Evolutionary conservation across 2,113 vertebrate genomes (phyloP).

Genomic region (Jacana jacana): DNA sequence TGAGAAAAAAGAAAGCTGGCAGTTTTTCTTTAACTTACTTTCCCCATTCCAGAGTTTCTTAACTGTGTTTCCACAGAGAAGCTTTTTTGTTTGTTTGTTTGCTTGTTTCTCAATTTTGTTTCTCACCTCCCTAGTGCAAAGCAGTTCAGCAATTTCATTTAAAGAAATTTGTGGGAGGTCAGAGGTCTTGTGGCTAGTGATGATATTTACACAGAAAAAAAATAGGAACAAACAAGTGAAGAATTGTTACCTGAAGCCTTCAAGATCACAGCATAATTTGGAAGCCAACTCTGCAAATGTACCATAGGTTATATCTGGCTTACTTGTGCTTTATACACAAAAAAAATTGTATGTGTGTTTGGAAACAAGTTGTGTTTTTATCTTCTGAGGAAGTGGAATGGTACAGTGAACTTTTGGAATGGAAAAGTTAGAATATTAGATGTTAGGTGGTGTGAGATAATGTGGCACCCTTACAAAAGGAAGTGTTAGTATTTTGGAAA

Average conservation of each 20-base stretch:
- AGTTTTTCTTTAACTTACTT: neutral
- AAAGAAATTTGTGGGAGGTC: neutral
- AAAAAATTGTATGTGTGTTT: neutral
- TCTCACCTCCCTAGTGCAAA: neutral
- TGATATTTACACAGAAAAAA: neutral
- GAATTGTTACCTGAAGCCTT: neutral
- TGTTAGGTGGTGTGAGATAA: neutral
- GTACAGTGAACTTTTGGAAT: neutral
- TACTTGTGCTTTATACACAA: neutral
- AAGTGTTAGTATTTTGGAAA: neutral
- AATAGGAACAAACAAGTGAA: neutral
- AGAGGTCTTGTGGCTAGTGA: neutral
- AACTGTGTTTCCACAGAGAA: neutral
- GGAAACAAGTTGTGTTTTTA: neutral
- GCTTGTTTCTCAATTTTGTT: neutral
- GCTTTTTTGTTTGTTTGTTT: neutral
- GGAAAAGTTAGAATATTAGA: neutral
- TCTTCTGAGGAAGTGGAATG: neutral
- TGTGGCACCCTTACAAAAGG: neutral
- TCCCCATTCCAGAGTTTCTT: neutral
- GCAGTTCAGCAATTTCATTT: neutral
- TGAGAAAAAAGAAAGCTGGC: neutral
- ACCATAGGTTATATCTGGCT: neutral
- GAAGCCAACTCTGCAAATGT: neutral
- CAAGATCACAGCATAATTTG: neutral